Evolutionary conservation across 2,888 invertebrate species (phyloP), one percentile per base, ranked within the genome.

Genomic region (Lasioglossum vierecki): DNA sequence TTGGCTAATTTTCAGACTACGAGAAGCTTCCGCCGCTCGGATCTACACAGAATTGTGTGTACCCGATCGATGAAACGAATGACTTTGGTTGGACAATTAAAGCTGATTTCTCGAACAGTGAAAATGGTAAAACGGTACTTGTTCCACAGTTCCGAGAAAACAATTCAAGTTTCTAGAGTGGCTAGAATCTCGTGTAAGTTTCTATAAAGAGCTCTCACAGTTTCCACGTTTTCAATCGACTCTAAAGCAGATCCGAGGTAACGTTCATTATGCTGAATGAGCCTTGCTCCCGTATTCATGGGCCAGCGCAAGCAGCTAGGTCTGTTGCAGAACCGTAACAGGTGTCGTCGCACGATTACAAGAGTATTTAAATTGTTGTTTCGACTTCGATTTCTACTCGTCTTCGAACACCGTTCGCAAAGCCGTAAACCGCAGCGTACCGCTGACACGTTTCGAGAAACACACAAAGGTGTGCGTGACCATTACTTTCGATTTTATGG

Each of bases 301-400:
- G 66, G 71, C 81, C 83, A 79, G 68, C 83, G 85, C 87, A 35
- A 85, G 79, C 66, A 41, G 70, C 73, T 71, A 30, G 76, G 80
- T 76, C 83, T 70, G 75, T 82, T 68, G 83, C 82, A 77, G 80
- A 90, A 90, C 73, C 76, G 82, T 80, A 85, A 85, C 85, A 89
- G 88, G 85, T 90, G 90, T 90, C 90, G 84, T 89, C 84, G 87
- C 76, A 46, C 85, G 84, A 87, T 90, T 81, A 85, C 76, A 46
- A 75, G 30, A 76, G 76, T 73, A 72, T 77, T 74, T 76, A 75
- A 74, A 74, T 74, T 46, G 70, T 9, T 71, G 72, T 72, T 84
- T 44, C 81, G 11, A 70, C 60, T 66, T 80, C 63, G 22, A 49
- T 76, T 39, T 57, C 57, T 39, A 44, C 44, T 30, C 26, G 30